Evolutionary conservation across 2,113 vertebrate species (phyloP).

Genomic region (Nerophis ophidion): DNA sequence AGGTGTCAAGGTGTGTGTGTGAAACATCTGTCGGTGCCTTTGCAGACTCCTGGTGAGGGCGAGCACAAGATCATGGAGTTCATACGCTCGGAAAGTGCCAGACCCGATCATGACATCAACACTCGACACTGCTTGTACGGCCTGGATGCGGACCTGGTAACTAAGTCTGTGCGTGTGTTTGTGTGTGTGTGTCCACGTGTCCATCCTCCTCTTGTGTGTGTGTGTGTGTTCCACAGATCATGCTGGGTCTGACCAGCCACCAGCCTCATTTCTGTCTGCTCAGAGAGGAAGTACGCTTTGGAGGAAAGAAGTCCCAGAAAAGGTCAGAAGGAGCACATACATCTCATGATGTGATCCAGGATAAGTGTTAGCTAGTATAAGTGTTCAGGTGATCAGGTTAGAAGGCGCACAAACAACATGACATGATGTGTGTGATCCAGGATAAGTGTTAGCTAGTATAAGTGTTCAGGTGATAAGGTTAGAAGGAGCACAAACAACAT

Average conservation of each 20-base stretch:
- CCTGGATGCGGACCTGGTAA: constrained; percentile 96
- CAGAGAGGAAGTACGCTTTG: constrained; percentile 97
- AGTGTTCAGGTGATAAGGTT: too few relatives aligned
- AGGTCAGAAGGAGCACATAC: constrained; percentile 68
- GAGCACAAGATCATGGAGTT: constrained; percentile 99
- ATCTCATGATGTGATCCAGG: constrained; percentile 54
- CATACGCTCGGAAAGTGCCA: constrained; percentile 88
- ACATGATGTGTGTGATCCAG: too few relatives aligned
- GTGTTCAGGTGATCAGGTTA: too few relatives aligned
- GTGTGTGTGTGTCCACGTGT: not conserved
- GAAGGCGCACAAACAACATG: too few relatives aligned
- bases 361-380: too few relatives aligned
- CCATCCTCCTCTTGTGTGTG: not conserved
- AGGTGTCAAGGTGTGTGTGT: constrained; percentile 69
- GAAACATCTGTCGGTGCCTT: not conserved
- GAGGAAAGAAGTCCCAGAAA: constrained; percentile 92
- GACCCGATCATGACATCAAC: constrained; percentile 85
- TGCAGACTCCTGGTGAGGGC: constrained; percentile 95
- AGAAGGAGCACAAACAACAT: too few relatives aligned
- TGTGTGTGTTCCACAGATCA: constrained; percentile 85
- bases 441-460: too few relatives aligned
- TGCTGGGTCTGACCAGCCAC: constrained; percentile 97
- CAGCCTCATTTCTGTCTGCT: constrained; percentile 95
- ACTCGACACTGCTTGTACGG: constrained; percentile 97
- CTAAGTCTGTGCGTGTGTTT: not conserved